Evolutionary conservation across 2,113 vertebrate species (phyloP).

Genomic region (Xiphophorus maculatus): DNA sequence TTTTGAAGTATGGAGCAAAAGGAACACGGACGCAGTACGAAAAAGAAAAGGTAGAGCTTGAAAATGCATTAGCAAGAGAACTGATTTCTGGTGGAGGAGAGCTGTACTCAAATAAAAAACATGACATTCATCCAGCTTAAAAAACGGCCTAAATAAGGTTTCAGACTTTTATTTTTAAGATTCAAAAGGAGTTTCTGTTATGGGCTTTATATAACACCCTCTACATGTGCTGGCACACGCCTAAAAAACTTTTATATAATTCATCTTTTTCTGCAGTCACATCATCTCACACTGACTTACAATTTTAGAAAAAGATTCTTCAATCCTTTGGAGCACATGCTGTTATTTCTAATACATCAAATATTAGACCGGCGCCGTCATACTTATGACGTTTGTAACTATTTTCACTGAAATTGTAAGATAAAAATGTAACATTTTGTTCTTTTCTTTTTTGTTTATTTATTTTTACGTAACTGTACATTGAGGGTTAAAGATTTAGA

Average conservation of each 20-base stretch:
- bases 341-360: too few relatives aligned
- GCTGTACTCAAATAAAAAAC: background rate
- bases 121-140: background rate
- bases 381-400: background rate
- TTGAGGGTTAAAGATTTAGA: too few relatives aligned
- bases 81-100: background rate
- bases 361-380: background rate
- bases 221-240: background rate
- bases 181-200: background rate
- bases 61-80: background rate
- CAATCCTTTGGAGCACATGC: background rate
- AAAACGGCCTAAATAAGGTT: background rate
- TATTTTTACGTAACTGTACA: too few relatives aligned
- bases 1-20: background rate
- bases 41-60: background rate
- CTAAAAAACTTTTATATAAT: background rate
- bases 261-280: background rate
- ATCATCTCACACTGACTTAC: background rate
- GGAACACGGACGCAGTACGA: background rate
- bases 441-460: too few relatives aligned
- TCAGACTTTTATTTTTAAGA: background rate
- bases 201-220: background rate
- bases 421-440: background rate
- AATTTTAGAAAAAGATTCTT: background rate
- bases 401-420: background rate